Conservation (phyloP, 2,113 vertebrate genomes). For the Cygnus buccinator region DNA sequence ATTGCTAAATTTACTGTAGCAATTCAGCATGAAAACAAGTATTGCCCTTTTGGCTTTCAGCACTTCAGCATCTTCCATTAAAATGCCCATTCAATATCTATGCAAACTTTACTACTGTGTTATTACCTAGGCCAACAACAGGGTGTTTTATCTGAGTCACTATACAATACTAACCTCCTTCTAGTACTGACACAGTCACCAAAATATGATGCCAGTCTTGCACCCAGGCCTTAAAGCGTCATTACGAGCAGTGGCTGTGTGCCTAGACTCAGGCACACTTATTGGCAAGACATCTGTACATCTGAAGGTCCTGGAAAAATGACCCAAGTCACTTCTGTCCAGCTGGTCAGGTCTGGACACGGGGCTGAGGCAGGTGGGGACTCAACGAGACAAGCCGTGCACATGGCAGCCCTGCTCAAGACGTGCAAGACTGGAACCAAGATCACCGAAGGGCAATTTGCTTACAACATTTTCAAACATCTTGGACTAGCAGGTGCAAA, state of each 20-base stretch:
- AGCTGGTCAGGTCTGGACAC: rapidly evolving
- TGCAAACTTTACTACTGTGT: background rate
- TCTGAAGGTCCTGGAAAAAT: background rate
- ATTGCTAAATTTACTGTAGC: conserved; percentile 51
- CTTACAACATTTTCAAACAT: background rate
- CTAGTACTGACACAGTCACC: rapidly evolving
- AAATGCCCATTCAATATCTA: background rate
- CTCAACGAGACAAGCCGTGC: rapidly evolving
- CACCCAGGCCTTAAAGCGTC: background rate
- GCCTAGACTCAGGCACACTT: rapidly evolving
- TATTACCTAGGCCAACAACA: rapidly evolving
- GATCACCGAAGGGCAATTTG: background rate
- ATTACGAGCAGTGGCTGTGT: rapidly evolving
- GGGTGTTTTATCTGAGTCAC: rapidly evolving
- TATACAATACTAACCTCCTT: background rate
- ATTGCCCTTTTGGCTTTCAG: background rate
- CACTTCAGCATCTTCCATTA: background rate
- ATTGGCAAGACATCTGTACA: background rate
- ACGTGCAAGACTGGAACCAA: background rate
- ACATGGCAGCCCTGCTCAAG: rapidly evolving
- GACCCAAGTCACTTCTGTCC: background rate
- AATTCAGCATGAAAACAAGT: conserved; percentile 22
- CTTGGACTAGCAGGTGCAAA: background rate
- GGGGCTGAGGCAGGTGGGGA: background rate
- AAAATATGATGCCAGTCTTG: rapidly evolving